These are phyloP conservation scores for Drosophila nigritarsus DNA, from an alignment of 2,888 invertebrate genomes.

Conservation along the genomic window DNA sequence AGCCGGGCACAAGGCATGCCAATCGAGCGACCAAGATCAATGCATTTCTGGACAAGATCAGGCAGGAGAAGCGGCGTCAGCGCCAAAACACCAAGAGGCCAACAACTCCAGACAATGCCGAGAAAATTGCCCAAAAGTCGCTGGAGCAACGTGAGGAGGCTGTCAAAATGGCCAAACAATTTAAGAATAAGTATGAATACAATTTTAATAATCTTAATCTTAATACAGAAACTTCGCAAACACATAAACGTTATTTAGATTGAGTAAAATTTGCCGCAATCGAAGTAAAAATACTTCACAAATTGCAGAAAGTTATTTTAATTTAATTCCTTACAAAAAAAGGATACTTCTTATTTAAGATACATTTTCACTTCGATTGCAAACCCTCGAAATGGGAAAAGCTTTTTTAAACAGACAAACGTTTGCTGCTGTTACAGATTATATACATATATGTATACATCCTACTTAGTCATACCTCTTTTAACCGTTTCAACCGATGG, in stretches of 20 bases:
- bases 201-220: neutral
- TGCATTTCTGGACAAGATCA: slow-evolving; percentile 83
- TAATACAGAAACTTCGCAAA: neutral
- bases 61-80: slow-evolving; percentile 78
- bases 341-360: neutral
- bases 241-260: neutral
- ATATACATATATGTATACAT: no score
- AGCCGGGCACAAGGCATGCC: slow-evolving; percentile 68
- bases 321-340: neutral
- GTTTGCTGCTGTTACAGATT: neutral
- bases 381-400: neutral
- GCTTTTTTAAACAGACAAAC: neutral
- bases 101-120: slow-evolving; percentile 18
- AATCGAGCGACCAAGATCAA: slow-evolving; percentile 83
- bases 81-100: slow-evolving; percentile 24
- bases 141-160: slow-evolving; percentile 70
- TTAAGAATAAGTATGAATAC: slow-evolving; percentile 82
- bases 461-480: neutral
- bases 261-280: neutral
- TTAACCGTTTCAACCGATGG: neutral
- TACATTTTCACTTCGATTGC: neutral
- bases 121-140: slow-evolving; percentile 48
- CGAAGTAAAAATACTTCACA: neutral
- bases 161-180: slow-evolving; percentile 80
- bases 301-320: neutral